Conservation (phyloP, 64 coral and sea anemone species). For the Montipora cactus region DNA sequence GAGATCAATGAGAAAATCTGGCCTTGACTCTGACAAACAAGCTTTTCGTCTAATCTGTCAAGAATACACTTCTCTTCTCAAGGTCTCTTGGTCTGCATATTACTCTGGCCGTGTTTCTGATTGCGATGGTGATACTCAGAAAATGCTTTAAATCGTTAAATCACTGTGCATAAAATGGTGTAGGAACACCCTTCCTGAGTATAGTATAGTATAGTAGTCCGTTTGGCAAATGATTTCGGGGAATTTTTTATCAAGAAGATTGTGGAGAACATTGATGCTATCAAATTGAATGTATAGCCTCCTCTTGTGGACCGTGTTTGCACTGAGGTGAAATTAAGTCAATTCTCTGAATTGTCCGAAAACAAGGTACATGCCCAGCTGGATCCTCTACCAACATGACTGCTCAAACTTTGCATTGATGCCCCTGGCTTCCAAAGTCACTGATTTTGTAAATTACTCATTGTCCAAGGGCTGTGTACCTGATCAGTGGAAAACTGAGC, state of each 20-base stretch:
- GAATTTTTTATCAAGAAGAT: background rate
- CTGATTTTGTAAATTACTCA: background rate
- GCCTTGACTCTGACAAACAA: too few species aligned
- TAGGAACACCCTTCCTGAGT: too few species aligned
- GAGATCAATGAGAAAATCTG: too few species aligned
- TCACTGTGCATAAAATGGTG: too few species aligned
- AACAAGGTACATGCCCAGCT: background rate
- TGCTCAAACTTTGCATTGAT: background rate
- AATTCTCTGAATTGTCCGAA: background rate
- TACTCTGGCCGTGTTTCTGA: too few species aligned
- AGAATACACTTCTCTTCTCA: too few species aligned
- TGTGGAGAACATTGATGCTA: constrained; percentile 1
- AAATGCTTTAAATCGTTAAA: too few species aligned
- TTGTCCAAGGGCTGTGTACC: background rate
- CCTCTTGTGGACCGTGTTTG: background rate
- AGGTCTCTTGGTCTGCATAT: too few species aligned
- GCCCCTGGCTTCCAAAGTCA: background rate
- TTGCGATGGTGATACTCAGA: too few species aligned
- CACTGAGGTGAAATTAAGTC: background rate
- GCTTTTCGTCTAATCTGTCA: too few species aligned
- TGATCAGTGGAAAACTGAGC: background rate
- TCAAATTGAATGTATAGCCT: background rate
- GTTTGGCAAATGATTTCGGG: too few species aligned
- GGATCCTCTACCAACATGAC: background rate
- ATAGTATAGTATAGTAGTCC: too few species aligned